Evolutionary conservation across 1,140 invertebrate genomes (phyloP), one percentile per base, ranked within the genome.

Genomic region (Drosophila lacteicornis): DNA sequence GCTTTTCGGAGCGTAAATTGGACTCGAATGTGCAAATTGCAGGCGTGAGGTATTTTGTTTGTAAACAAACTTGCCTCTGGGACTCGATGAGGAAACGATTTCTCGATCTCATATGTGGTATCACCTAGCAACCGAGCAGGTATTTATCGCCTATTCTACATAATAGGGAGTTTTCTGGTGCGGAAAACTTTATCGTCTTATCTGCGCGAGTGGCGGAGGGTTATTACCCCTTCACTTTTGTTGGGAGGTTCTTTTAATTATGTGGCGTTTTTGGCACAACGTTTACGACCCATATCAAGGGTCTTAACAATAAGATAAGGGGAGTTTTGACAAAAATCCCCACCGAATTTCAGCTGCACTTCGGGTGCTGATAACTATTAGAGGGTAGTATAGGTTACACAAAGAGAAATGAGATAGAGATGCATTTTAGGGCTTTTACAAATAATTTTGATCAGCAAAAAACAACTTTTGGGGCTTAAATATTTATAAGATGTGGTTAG

Each of bases 281-380:
- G 30, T 85, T 85, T 80, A 83, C 53, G 66, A 81, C 61, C 59
- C 66, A 79, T 80, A 82, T 82, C 74, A 78, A 59, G 45, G 56
- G 60, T 25, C 55, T 68, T 73, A 60, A 55, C 49, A 47, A 49
- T n/a, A 56, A 43, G 81, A 85, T 84, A 85, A 84, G 59, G 42
- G 53, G 25, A 62, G 46, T 51, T 63, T 63, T 43, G 49, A 62
- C 46, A 65, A 81, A 82, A 81, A 66, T 13, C 68, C 59, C 80
- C 57, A 60, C 57, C 13, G 33, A 65, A 49, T 45, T 70, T 55
- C 9, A 15, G 57, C 40, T 33, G 40, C 30, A 56, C 40, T 60
- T 22, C 40, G 3, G 50, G 13, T 59, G 27, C 45, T 69, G 75
- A 82, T 67, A 79, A 58, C 30, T 25, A 56, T 2, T 40, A 51